Evolutionary conservation across 2,113 vertebrate genomes (phyloP).

Genomic region (Argyrosomus japonicus): DNA sequence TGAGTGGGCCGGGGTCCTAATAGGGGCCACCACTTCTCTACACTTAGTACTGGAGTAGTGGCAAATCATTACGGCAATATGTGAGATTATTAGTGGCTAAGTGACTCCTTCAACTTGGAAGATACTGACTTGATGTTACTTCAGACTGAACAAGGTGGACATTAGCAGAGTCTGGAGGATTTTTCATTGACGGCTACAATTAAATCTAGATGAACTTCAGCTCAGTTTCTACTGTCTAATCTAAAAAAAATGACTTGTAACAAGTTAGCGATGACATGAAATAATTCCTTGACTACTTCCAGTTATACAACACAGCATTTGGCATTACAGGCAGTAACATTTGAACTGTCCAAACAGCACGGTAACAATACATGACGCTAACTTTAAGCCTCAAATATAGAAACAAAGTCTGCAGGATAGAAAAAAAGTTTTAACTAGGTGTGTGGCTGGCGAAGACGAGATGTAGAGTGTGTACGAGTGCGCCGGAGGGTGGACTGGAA

Average conservation of each 20-base stretch:
- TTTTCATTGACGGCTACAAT: not conserved
- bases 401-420: constrained; percentile 54
- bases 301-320: constrained; percentile 56
- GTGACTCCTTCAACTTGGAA: constrained; percentile 33
- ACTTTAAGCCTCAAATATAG: constrained; percentile 46
- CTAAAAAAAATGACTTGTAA: not conserved
- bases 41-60: constrained; percentile 19
- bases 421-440: constrained; percentile 45
- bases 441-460: constrained; percentile 51
- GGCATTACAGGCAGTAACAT: constrained; percentile 44
- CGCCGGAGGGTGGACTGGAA: constrained; percentile 32
- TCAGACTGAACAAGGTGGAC: constrained; percentile 34
- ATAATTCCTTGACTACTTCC: constrained; percentile 60
- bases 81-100: constrained; percentile 53
- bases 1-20: constrained; percentile 57
- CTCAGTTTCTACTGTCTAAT: constrained; percentile 12
- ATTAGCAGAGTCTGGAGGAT: not conserved
- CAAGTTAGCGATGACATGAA: constrained; percentile 30
- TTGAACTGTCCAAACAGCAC: constrained; percentile 21
- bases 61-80: constrained; percentile 57
- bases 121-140: constrained; percentile 30
- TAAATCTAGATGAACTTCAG: constrained; percentile 10
- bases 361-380: constrained; percentile 24
- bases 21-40: constrained; percentile 36
- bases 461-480: constrained; percentile 36